Base-by-base conservation (phyloP, 1,140 invertebrate genomes). In the Drosophila guanche region DNA sequence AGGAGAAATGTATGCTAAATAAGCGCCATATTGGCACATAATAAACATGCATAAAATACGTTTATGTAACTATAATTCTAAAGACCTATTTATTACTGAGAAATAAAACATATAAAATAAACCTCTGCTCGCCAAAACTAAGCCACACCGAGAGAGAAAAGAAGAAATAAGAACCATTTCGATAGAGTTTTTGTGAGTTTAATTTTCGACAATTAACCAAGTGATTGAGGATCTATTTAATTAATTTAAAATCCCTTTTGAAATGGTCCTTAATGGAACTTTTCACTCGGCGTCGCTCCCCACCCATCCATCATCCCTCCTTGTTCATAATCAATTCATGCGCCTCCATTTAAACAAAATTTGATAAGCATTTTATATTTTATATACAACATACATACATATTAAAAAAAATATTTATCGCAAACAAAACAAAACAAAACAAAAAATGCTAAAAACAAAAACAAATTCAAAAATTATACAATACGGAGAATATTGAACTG, bases 321-420 rank as follows among this genome's bases (percentile, higher is more conserved):
- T 20, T 22, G 53, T 70, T 33, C 65, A 50, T 43, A 41, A 69
- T 53, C 47, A 27, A 37, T 37, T 37, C 33, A 37, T 37, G 54
- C 48, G 63, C 57, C 56, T 75, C 56, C 56, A 59, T 67, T 37
- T 33, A 80, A 33, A 45, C 51, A 61, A 23, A 59, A 86, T 89
- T 88, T 86, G 67, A 86, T 83, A 86, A 68, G 83, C 83, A 86
- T 86, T 86, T 86, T 83, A 83, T 83, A 74, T 80, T 80, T 76
- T 66, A 80, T 76, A 81, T 59, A 79, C 37, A 76, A 69, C 20
- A 57, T 47, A 66, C 33, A 62, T 57, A 43, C 20, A 22, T 52
- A 50, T 33, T 43, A 27, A 5, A 5, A 5, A 25, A 65, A 76
- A 54, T 42, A 65, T 55, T 33, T 53, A 16, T 29, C 27, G 22